Percentiles rank a stretch among this genome's conserved stretches.
Evolutionary conservation across 1,140 invertebrate genomes (phyloP).

Genomic region (Drosophila sp.): DNA sequence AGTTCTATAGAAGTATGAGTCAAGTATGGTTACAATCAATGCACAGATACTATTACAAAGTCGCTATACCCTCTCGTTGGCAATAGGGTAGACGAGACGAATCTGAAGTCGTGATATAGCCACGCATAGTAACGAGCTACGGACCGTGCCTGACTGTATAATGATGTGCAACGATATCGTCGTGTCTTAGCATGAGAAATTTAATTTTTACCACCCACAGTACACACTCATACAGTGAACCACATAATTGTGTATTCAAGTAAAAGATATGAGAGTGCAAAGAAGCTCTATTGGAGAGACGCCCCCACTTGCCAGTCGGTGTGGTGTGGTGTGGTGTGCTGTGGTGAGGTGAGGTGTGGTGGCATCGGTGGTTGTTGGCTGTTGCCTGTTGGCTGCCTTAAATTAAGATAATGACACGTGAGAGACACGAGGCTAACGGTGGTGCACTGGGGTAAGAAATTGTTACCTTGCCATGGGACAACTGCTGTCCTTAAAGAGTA

Average conservation of each 20-base stretch:
- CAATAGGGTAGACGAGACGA: constrained; percentile 32
- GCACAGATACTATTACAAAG: background rate
- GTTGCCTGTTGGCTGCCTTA: too few relatives aligned
- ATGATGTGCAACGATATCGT: constrained; percentile 69
- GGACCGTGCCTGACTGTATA: constrained; percentile 61
- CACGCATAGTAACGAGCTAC: constrained; percentile 66
- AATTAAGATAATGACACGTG: constrained; percentile 82
- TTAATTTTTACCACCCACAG: constrained; percentile 66
- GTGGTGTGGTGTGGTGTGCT: too few relatives aligned
- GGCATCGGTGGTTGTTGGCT: constrained; percentile 21
- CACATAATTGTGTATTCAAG: constrained; percentile 80
- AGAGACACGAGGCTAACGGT: constrained; percentile 30
- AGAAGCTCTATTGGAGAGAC: constrained; percentile 63
- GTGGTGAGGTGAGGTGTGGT: too few relatives aligned
- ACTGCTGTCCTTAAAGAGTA: constrained; percentile 23
- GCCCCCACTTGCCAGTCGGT: constrained; percentile 3
- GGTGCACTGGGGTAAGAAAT: constrained; percentile 8
- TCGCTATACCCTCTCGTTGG: background rate
- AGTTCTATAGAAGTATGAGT: too few relatives aligned
- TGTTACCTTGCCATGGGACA: constrained; percentile 19
- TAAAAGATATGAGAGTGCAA: constrained; percentile 75
- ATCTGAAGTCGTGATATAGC: constrained; percentile 71
- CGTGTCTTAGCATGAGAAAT: constrained; percentile 70
- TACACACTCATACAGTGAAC: constrained; percentile 28
- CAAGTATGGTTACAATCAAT: background rate